Percentiles rank a stretch among this genome's conserved stretches.
These are phyloP conservation scores for Varroa destructor DNA, from an alignment of 1,140 invertebrate species.

Conservation along the genomic window DNA sequence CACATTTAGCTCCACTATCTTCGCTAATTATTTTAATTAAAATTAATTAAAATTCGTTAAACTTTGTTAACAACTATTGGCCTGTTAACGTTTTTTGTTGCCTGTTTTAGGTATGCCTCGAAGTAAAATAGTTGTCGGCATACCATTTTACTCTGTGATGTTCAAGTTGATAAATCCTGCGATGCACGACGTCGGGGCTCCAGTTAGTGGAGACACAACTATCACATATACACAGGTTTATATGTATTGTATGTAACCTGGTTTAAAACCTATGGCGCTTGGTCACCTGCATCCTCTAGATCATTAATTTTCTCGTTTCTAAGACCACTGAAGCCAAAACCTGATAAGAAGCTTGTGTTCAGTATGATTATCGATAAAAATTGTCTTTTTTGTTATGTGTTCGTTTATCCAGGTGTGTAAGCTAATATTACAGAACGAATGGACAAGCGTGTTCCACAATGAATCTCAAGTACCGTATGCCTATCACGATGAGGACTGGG, in stretches of 20 bases:
- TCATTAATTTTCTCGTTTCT: conserved; percentile 32
- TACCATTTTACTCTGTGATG: conserved; percentile 77
- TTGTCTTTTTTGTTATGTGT: too few species aligned
- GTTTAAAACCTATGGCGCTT: neutral
- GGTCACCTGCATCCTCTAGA: neutral
- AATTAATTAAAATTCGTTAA: too few species aligned
- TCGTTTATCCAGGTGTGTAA: neutral
- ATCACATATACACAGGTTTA: conserved; percentile 41
- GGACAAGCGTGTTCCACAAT: conserved; percentile 47
- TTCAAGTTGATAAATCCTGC: conserved; percentile 55
- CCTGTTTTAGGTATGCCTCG: conserved; percentile 51
- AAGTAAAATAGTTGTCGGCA: conserved; percentile 68
- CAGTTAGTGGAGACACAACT: conserved; percentile 48
- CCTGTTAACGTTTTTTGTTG: neutral
- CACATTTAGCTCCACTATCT: too few species aligned
- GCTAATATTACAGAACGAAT: conserved; percentile 33
- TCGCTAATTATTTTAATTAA: too few species aligned
- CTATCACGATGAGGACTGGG: conserved; percentile 60
- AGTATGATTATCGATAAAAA: too few species aligned
- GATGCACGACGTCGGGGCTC: conserved; percentile 54
- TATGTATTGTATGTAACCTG: conserved; percentile 1
- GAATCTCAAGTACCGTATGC: conserved; percentile 63
- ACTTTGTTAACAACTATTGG: too few species aligned
- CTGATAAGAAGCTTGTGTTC: too few species aligned
- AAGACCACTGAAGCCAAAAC: neutral